Evolutionary conservation across 1,140 invertebrate genomes (phyloP).

Genomic region (Chlorops oryzae): DNA sequence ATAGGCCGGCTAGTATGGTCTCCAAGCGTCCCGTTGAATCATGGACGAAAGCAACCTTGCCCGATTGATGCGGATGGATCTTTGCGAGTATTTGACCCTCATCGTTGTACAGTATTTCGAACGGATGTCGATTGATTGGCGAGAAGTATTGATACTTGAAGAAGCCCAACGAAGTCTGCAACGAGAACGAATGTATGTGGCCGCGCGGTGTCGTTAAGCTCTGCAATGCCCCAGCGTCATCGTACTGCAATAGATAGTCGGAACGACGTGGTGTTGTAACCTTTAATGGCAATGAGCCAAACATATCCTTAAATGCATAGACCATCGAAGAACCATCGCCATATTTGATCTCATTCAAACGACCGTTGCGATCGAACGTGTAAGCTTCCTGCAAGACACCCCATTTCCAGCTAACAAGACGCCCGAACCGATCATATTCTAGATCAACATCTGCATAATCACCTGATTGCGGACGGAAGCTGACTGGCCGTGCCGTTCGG

Average conservation of each 20-base stretch:
- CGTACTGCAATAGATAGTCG: slow-evolving; percentile 87
- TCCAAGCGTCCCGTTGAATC: slow-evolving; percentile 76
- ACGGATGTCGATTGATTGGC: slow-evolving; percentile 82
- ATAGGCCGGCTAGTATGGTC: slow-evolving; percentile 78
- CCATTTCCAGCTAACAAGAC: slow-evolving; percentile 86
- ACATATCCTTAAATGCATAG: slow-evolving; percentile 83
- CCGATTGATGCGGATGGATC: slow-evolving; percentile 83
- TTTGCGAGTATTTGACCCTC: slow-evolving; percentile 81
- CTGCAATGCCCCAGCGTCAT: slow-evolving; percentile 83
- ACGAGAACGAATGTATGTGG: slow-evolving; percentile 85
- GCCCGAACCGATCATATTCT: slow-evolving; percentile 87
- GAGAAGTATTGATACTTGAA: slow-evolving; percentile 90
- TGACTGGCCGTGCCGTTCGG: slow-evolving; percentile 77
- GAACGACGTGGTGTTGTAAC: slow-evolving; percentile 87
- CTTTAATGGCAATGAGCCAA: slow-evolving; percentile 80
- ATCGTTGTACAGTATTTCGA: slow-evolving; percentile 86
- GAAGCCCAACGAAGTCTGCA: slow-evolving; percentile 86
- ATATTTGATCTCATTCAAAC: slow-evolving; percentile 80
- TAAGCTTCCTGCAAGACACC: slow-evolving; percentile 84
- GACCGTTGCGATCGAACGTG: slow-evolving; percentile 78
- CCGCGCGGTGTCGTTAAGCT: slow-evolving; percentile 86
- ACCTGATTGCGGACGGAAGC: slow-evolving; percentile 80
- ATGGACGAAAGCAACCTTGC: slow-evolving; percentile 82
- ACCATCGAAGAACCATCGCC: slow-evolving; percentile 79
- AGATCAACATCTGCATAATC: slow-evolving; percentile 83